Evolutionary conservation across 2,797 vertebrate genomes (phyloP).

Genomic region (Luscinia luscinia): DNA sequence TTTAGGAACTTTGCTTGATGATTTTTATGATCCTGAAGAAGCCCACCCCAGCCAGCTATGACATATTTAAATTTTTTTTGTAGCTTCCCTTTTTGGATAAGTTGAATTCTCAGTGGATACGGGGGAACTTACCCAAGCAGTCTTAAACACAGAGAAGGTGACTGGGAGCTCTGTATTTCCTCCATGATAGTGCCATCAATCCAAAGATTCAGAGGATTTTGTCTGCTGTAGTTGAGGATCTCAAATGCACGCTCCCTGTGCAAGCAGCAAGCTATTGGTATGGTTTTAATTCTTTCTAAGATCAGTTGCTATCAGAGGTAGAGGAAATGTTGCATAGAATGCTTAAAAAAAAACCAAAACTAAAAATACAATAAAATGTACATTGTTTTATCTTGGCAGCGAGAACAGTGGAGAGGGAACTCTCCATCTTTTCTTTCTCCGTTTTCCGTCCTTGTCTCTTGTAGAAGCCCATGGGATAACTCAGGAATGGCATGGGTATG

Average conservation of each 20-base stretch:
- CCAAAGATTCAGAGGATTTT: background rate
- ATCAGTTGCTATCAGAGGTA: background rate
- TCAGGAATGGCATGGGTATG: rapidly evolving
- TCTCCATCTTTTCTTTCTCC: background rate
- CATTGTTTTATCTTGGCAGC: background rate
- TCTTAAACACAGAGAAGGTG: background rate
- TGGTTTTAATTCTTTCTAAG: background rate
- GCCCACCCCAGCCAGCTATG: background rate
- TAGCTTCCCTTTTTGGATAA: background rate
- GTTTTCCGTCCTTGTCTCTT: background rate
- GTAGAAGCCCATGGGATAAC: background rate
- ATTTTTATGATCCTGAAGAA: background rate
- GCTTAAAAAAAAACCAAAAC: background rate
- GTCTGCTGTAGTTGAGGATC: background rate
- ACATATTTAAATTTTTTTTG: background rate
- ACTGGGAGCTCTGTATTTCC: background rate
- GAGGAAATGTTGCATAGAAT: background rate
- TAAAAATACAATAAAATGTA: background rate
- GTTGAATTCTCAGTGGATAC: background rate
- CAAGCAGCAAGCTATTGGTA: background rate
- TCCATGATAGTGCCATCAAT: background rate
- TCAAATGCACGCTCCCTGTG: background rate
- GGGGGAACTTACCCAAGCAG: background rate
- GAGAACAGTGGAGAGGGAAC: background rate
- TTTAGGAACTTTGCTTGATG: background rate